A percentile compares a stretch with the other conserved stretches of the same genome.
phyloP scores from a whole-genome alignment of 2,797 vertebrate genomes.

The Hafferia zeledoni region DNA sequence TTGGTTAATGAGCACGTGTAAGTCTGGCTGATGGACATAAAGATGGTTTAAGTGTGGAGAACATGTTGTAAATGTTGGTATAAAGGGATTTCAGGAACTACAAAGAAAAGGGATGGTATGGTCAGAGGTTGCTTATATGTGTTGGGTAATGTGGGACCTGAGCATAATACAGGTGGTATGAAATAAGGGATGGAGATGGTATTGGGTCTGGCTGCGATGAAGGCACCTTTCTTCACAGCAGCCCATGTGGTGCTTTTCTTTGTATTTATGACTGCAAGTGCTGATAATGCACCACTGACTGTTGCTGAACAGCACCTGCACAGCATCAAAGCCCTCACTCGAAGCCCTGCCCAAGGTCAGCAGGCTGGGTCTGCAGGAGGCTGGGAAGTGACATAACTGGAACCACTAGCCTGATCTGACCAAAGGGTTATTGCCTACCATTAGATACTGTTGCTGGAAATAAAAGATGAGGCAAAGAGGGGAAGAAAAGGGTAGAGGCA shows the following conservation, averaged over 20 bases:
- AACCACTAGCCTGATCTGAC: neutral
- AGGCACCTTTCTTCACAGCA: neutral
- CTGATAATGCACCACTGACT: neutral
- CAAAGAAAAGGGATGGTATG: neutral
- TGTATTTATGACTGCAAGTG: too few species aligned
- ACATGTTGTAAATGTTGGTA: neutral
- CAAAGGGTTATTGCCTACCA: neutral
- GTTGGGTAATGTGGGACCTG: neutral
- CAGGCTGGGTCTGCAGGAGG: neutral
- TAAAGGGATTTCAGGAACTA: neutral
- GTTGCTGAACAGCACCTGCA: neutral
- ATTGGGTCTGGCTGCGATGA: neutral
- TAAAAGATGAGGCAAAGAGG: neutral
- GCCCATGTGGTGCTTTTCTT: too few species aligned
- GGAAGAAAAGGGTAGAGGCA: too few species aligned
- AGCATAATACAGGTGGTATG: neutral
- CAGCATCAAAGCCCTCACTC: neutral
- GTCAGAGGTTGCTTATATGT: neutral
- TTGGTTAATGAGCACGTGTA: neutral
- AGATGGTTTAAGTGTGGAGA: neutral
- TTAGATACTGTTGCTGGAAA: neutral
- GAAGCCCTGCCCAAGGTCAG: neutral
- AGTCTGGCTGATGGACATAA: neutral
- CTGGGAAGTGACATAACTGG: accelerated
- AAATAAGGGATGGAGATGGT: neutral